Evolutionary conservation across 2,113 vertebrate genomes (phyloP), one percentile per base, ranked within the genome.

Genomic region (Carettochelys insculpta): DNA sequence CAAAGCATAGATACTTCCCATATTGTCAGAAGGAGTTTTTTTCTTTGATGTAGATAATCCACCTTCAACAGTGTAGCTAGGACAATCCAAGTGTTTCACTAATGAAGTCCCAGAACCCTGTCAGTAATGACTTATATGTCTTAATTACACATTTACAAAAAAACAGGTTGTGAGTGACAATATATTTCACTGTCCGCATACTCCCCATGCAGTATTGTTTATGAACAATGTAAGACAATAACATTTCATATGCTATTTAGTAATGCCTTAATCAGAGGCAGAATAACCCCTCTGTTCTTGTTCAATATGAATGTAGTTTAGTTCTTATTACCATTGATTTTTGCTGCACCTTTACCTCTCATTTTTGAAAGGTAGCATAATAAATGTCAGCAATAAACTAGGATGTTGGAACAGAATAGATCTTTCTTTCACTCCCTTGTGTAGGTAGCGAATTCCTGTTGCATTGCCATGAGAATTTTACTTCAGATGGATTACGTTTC

Each of bases 201-300:
- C 80, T 93, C 61, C 75, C 82, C n/a, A 9, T 52, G 73, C 2
- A 1, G 50, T 73, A 3, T n/a, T 82, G 78, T 45, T 92, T 45
- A 45, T 50, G n/a, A 83, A 29, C 77, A 2, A 90, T 80, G 88
- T 80, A 82, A 90, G 68, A 84, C 27, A 89, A 77, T 81, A 93
- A 78, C 85, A 88, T 88, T 91, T 95, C 81, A 43, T 83, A 54
- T 65, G 92, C 61, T 38, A 71, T 45, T 10, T 88, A 81, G 41
- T 92, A 95, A 96, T 83, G 79, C 83, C 77, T 80, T 93, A 53
- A 94, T 94, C 80, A 93, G 83, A 92, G 58, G 68, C 47, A 90
- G 88, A 93, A 86, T 58, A 65, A n/a, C 43, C 53, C 80, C 83
- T 94, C 77, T 90, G 71, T 82, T 92, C 75, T 75, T 75, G 51